Evolutionary conservation across 2,888 invertebrate genomes (phyloP).

Genomic region (Acanthopleura granulata): DNA sequence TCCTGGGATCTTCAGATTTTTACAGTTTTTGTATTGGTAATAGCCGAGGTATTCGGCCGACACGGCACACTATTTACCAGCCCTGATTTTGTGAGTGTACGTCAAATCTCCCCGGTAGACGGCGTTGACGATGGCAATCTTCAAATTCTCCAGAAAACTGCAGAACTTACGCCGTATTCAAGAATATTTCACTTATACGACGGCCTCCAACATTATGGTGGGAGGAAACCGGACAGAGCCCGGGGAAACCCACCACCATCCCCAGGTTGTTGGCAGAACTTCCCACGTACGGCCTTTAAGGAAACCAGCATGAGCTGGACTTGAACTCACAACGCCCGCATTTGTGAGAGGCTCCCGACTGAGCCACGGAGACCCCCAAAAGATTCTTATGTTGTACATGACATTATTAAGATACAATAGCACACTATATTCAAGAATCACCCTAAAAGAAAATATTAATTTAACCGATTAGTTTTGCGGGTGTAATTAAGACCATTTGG

Average conservation of each 20-base stretch:
- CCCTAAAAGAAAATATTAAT: not conserved
- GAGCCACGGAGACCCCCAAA: not conserved
- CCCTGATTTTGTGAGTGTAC: not conserved
- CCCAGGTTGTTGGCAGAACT: too few relatives aligned
- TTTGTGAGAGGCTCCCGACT: not conserved
- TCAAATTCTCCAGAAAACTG: not conserved
- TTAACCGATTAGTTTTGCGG: not conserved
- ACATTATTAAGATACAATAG: too few relatives aligned
- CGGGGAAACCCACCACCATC: too few relatives aligned
- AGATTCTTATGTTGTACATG: too few relatives aligned
- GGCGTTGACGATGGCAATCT: slow-evolving; percentile 14
- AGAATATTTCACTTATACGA: not conserved
- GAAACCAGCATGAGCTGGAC: too few relatives aligned
- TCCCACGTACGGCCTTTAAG: too few relatives aligned
- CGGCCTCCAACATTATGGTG: not conserved
- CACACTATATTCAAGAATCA: too few relatives aligned
- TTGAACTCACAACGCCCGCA: too few relatives aligned
- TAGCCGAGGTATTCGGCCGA: not conserved
- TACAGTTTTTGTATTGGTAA: slow-evolving; percentile 1
- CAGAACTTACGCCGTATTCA: slow-evolving; percentile 1
- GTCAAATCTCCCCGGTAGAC: slow-evolving; percentile 15
- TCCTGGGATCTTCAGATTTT: not conserved
- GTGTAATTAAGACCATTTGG: not conserved
- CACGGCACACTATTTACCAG: slow-evolving; percentile 9
- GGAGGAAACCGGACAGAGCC: not conserved